Base-by-base conservation (phyloP, 2,888 invertebrate genomes). In the Margaritifera margaritifera region DNA sequence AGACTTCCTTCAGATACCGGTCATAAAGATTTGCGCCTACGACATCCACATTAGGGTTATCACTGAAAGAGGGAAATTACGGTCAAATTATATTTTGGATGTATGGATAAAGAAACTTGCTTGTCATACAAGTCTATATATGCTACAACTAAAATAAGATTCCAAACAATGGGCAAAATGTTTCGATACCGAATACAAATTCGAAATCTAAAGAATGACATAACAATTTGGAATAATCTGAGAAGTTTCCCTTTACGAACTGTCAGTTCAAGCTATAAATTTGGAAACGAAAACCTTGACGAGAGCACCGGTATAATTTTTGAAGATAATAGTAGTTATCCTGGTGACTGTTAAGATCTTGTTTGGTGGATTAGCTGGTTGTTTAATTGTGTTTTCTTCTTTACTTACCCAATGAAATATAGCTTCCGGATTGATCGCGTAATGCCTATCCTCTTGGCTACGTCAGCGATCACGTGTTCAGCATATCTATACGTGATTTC, bases 401-500 rank as follows among this genome's bases (percentile, higher is more conserved):
- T 57, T 56, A 75, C 87, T 80, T 80, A 90, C 90, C 89, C 90
- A 67, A 90, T 82, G 64, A 90, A 85, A 77, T 89, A 90, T 24
- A 90, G 83, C 59, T 84, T 85, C 62, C 85, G 83, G 56, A 89
- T 82, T 62, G 87, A 87, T 65, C 79, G 82, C 22, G 70, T 78
- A 60, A 84, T 81, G 8, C 88, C 88, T 69, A 89, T 81, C 56
- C 79, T 80, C 62, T 80, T 81, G 19, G 88, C 87, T n/a, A 87
- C 80, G 61, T 82, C 82, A 61, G 80, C 72, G 27, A 90, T 80
- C 50, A 84, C 82, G 73, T 89, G 88, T 70, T 89, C 89, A 18
- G 89, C 89, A 75, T 86, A 90, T 68, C 89, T 77, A 77, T 85
- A 89, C 0, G 89, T 89, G 22, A 89, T 87, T 76, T 89, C 89